Conservation (phyloP, 2,113 vertebrate species). For the Microcebus griseorufus region DNA sequence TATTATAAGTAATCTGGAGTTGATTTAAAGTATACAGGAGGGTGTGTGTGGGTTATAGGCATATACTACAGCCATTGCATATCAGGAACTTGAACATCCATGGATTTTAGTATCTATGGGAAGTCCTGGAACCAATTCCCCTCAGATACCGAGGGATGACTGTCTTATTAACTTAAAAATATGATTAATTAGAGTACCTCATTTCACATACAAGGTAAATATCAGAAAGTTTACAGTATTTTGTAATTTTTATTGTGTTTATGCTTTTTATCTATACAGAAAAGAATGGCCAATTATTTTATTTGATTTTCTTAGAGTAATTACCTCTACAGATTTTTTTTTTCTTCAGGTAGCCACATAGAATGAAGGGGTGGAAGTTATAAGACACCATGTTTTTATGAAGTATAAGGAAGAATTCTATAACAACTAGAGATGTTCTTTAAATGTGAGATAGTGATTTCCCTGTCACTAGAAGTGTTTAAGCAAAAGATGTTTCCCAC, state of each 20-base stretch:
- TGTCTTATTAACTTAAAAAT: neutral
- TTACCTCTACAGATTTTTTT: neutral
- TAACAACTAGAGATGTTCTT: neutral
- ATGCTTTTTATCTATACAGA: neutral
- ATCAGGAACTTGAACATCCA: neutral
- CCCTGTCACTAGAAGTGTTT: neutral
- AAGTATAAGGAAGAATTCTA: neutral
- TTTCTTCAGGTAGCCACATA: neutral
- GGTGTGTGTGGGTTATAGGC: neutral
- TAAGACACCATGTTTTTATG: neutral
- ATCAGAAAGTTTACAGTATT: neutral
- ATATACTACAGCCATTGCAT: too few relatives aligned
- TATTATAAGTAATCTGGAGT: neutral
- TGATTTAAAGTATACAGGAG: neutral
- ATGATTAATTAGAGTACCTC: neutral
- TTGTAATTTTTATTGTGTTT: neutral
- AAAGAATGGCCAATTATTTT: neutral
- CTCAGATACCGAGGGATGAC: neutral
- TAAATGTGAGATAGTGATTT: neutral
- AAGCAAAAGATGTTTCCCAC: neutral
- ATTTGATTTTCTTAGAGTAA: neutral
- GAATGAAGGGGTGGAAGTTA: neutral
- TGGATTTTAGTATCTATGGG: neutral
- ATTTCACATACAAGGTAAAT: neutral
- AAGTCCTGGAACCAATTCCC: neutral